Base-by-base conservation (phyloP, 2,113 vertebrate genomes). In the Furnarius figulus region DNA sequence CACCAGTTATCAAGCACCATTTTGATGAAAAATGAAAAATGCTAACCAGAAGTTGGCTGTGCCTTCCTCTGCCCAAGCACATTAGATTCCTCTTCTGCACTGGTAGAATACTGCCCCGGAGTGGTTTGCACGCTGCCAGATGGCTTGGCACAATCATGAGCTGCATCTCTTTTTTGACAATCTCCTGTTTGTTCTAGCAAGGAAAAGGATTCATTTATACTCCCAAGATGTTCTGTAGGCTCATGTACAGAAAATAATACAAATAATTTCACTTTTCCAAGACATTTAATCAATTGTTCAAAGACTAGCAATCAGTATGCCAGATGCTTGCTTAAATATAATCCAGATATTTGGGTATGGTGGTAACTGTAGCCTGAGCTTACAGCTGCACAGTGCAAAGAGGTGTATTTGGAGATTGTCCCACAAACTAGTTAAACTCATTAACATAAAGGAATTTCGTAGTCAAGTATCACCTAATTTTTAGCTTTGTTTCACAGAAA, bases 31-130 rank as follows among this genome's bases (percentile, higher is more conserved):
- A 95, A 96, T 82, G 94, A 97, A 90, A 97, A 97, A 92, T 95
- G 96, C 98, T 94, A 88, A 98, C 98, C 98, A 85, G 97, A 90
- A 88, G 93, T 70, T 52, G 98, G 98, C 95, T 98, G 98, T 92
- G 99, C 98, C 97, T 98, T 98, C 96, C 98, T 94, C 96, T 98
- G 97, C 95, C 98, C 98, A 82, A 93, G 91, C 73, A 98, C 97
- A 47, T 97, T 96, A 67, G 94, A 94, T 77, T 95, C 96, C 50
- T 97, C 97, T 80, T 97, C 96, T 17, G 98, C 96, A 93, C 96
- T 96, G 88, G 97, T 89, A 24, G 97, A 95, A 63, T 59, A 93
- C 95, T 98, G 98, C 93, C 98, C 98, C 68, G 98, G 98, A 81
- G 98, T 95, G 91, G 98, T 97, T 94, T 96, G 97, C 93, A 96